Conservation (phyloP, 1,140 invertebrate genomes). For the Platyscapa corneri region DNA sequence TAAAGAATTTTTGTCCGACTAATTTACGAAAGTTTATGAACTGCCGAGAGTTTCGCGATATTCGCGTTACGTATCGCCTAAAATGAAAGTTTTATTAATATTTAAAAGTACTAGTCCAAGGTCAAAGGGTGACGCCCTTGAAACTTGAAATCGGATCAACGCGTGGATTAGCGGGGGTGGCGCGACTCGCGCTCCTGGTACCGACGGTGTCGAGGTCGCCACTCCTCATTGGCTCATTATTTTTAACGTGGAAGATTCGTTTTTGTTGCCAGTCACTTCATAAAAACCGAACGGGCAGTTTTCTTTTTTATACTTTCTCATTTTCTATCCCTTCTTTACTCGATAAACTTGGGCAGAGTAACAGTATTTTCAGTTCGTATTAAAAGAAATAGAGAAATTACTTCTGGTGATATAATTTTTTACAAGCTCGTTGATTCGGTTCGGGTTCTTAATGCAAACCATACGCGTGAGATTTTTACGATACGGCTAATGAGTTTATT, state of each 20-base stretch:
- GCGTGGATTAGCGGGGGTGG: constrained; percentile 59
- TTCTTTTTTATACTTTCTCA: neutral
- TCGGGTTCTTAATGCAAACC: no score
- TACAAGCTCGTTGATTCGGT: neutral
- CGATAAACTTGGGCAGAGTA: neutral
- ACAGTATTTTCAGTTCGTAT: neutral
- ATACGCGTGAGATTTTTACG: no score
- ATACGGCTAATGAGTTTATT: no score
- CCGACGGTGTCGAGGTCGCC: neutral
- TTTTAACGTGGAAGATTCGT: neutral
- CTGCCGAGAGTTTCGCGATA: no score
- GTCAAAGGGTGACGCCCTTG: neutral
- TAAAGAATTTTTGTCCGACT: no score
- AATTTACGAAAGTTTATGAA: no score
- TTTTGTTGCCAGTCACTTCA: neutral
- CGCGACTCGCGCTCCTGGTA: constrained; percentile 55
- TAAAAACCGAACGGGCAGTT: neutral
- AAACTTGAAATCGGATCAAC: constrained; percentile 13
- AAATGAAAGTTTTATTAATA: no score
- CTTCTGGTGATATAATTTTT: neutral
- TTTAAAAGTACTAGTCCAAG: neutral
- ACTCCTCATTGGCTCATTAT: neutral
- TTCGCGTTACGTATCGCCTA: no score
- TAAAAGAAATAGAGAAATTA: neutral
- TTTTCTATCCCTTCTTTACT: neutral